Evolutionary conservation across 2,888 invertebrate species (phyloP).

Genomic region (Scaptomyza polygonia): DNA sequence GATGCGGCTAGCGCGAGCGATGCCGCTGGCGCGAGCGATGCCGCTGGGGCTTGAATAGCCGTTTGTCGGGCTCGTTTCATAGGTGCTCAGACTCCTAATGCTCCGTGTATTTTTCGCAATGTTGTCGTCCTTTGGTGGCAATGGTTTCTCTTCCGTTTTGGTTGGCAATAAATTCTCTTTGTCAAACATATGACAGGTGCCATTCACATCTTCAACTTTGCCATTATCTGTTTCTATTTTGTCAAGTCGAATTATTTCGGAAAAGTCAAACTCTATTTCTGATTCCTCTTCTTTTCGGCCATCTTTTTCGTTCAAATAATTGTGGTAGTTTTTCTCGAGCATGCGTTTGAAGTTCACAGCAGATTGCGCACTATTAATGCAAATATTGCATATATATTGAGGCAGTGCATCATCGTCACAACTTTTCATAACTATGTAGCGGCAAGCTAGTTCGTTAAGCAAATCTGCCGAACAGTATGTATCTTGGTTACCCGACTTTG

Average conservation of each 20-base stretch:
- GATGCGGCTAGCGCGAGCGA: no score
- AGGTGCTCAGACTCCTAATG: background rate
- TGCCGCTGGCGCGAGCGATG: no score
- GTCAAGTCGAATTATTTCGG: background rate
- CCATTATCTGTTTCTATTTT: background rate
- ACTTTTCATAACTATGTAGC: background rate
- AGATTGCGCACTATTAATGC: background rate
- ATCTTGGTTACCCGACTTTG: background rate
- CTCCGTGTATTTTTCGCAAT: background rate
- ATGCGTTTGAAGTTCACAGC: slow-evolving; percentile 27
- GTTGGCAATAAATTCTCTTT: background rate
- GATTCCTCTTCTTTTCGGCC: background rate
- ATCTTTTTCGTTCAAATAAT: background rate
- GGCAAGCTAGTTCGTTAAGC: slow-evolving; percentile 23
- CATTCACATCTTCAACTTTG: background rate
- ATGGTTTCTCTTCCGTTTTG: background rate
- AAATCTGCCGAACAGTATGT: slow-evolving; percentile 22
- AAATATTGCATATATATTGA: slow-evolving; percentile 28
- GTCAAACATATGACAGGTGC: slow-evolving; percentile 16
- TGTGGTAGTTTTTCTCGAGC: slow-evolving; percentile 2
- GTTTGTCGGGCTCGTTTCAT: background rate
- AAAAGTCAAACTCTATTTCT: background rate
- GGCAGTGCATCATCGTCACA: slow-evolving; percentile 3
- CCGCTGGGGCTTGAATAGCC: background rate
- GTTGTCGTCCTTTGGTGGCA: background rate